Percentiles rank a stretch among this genome's conserved stretches.
Conservation (phyloP, 2,113 vertebrate species). For the Oplegnathus fasciatus region DNA sequence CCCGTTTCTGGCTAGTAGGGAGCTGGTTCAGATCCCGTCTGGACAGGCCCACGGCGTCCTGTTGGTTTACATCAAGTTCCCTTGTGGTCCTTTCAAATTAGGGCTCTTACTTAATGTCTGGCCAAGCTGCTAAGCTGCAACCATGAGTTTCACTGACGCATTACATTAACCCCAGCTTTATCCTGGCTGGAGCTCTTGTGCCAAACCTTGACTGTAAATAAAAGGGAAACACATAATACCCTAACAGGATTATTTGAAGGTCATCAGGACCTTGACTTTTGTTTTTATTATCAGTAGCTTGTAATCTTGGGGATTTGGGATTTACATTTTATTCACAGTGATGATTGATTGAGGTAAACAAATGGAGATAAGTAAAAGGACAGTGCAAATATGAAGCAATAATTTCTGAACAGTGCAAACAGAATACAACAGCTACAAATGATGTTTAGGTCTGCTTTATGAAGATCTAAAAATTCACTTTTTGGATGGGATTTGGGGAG, state of each 20-base stretch:
- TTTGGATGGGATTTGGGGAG: slow-evolving; percentile 33
- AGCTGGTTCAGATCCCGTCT: slow-evolving; percentile 44
- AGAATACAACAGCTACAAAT: not conserved
- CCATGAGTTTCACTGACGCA: slow-evolving; percentile 16
- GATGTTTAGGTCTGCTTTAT: slow-evolving; percentile 17
- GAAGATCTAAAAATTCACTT: slow-evolving; percentile 63
- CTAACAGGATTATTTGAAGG: slow-evolving; percentile 9
- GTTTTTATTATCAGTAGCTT: slow-evolving; percentile 1
- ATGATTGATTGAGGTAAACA: not conserved
- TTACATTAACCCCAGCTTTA: slow-evolving; percentile 9
- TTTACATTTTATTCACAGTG: not conserved
- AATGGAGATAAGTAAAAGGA: not conserved
- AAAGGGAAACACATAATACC: slow-evolving; percentile 10
- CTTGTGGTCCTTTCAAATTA: slow-evolving; percentile 58
- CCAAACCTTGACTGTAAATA: slow-evolving; percentile 28
- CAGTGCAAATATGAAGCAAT: not conserved
- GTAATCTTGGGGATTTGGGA: not conserved
- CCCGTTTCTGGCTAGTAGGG: slow-evolving; percentile 25
- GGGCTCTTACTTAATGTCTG: slow-evolving; percentile 49
- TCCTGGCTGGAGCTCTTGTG: not conserved
- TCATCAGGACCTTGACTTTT: slow-evolving; percentile 13
- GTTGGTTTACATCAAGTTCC: slow-evolving; percentile 64
- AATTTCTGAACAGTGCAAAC: not conserved
- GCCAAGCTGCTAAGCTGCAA: slow-evolving; percentile 53
- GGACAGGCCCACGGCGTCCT: slow-evolving; percentile 30